Evolutionary conservation across 2,797 vertebrate genomes (phyloP).

Genomic region (Lacerta agilis): DNA sequence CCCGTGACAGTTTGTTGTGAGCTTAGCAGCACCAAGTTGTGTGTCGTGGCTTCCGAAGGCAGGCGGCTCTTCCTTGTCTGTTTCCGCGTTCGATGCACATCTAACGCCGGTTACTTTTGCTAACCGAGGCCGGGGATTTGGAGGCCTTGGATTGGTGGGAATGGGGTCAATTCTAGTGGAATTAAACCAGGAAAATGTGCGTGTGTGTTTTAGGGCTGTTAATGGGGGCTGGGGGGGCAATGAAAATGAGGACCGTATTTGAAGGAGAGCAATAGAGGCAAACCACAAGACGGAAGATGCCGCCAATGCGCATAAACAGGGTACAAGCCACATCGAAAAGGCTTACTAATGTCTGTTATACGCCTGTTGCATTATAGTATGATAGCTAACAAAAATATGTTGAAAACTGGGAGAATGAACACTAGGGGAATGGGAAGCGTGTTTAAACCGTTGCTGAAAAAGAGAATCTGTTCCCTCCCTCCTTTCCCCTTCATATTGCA

Average conservation of each 20-base stretch:
- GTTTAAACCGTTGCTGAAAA: background rate
- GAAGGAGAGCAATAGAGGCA: background rate
- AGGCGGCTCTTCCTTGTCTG: background rate
- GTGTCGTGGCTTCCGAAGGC: background rate
- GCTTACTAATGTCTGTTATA: background rate
- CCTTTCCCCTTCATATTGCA: background rate
- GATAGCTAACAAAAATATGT: background rate
- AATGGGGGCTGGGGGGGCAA: background rate
- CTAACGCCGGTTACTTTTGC: conserved; percentile 32
- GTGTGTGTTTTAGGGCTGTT: background rate
- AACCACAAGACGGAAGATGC: background rate
- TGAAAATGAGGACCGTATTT: background rate
- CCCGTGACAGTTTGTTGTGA: background rate
- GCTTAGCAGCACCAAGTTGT: background rate
- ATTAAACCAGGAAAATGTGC: background rate
- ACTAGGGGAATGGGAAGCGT: background rate
- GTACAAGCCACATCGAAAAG: background rate
- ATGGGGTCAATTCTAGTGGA: background rate
- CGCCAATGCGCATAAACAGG: background rate
- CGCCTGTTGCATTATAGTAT: background rate
- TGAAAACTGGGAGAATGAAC: background rate
- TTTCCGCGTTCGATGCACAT: conserved; percentile 36
- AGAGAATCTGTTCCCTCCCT: background rate
- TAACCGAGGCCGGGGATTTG: conserved; percentile 77
- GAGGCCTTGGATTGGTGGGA: conserved; percentile 65